Evolutionary conservation across 1,140 invertebrate genomes (phyloP), one percentile per base, ranked within the genome.

Genomic region (Penaeus japonicus): DNA sequence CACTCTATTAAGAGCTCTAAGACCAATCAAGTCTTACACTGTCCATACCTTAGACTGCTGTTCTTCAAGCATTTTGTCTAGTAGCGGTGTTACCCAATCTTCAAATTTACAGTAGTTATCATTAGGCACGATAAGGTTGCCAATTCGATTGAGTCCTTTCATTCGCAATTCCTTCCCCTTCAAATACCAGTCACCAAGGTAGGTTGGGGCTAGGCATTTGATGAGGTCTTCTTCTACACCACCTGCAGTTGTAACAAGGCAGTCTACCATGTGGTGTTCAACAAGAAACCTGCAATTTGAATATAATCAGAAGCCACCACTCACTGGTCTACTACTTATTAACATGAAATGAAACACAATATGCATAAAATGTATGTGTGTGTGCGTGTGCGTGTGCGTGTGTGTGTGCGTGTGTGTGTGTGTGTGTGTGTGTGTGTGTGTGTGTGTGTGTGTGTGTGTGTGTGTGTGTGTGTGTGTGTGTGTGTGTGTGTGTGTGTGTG

Each of bases 191-290:
- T 97, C 96, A 53, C 98, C 98, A 35, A 99, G 91, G 92, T 96
- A 99, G 0, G 98, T 99, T 7, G 98, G 97, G 4, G 96, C 97
- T 79, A 99, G 93, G 93, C 99, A 99, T 94, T 99, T 99, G 62
- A 99, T 99, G 57, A 99, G 95, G 94, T 99, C 99, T 94, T 99
- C 99, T 93, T 99, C 99, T 3, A 99, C 94, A 27, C 99, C 99
- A 32, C 99, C 99, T 24, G 98, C 99, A 73, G 98, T 99, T 57
- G 98, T 98, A 0, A 99, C 99, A 89, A 99, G 95, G 92, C 97
- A 98, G 93, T 99, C 99, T 59, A 99, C 94, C 94, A 87, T 5
- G 5, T 62, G 70, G 27, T 87, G 85, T 62, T 83, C 47, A 10
- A 53, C 82, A 22, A 87, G 53, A 35, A 91, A 89, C 24, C 81